Conservation (phyloP, 2,113 vertebrate species). For the Embiotoca jacksoni region DNA sequence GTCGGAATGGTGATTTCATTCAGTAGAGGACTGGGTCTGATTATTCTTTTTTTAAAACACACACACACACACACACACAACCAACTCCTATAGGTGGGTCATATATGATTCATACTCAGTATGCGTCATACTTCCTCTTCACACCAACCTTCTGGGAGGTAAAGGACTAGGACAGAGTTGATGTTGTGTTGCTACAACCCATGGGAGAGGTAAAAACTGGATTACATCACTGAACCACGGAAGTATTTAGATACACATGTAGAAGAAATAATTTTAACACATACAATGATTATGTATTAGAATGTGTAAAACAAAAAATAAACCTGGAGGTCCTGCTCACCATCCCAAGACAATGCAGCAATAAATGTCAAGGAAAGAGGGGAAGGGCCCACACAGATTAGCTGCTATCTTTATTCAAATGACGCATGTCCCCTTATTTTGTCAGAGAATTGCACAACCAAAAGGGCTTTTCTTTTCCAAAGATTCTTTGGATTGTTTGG, state of each 20-base stretch:
- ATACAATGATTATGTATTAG: constrained; percentile 22
- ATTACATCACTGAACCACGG: constrained; percentile 49
- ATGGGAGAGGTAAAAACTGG: constrained; percentile 34
- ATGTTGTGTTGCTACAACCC: constrained; percentile 42
- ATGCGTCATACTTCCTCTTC: constrained; percentile 74
- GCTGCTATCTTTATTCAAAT: background rate
- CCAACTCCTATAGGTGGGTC: constrained; percentile 64
- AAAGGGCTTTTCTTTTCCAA: background rate
- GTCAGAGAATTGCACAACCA: background rate
- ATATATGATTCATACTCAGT: constrained; percentile 71
- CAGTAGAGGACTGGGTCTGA: constrained; percentile 44
- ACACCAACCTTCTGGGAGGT: constrained; percentile 70
- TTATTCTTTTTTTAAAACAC: constrained; percentile 35
- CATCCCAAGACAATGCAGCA: constrained; percentile 17
- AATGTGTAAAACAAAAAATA: constrained; percentile 18
- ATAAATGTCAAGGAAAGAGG: background rate
- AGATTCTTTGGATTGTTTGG: background rate
- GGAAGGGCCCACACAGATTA: background rate
- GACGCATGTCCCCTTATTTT: background rate
- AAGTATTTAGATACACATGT: constrained; percentile 43
- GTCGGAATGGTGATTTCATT: constrained; percentile 74
- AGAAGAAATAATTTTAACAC: constrained; percentile 33
- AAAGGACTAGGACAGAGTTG: constrained; percentile 52
- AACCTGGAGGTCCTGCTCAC: constrained; percentile 32
- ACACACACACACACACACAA: constrained; percentile 11